Base-by-base conservation (phyloP, 2,113 vertebrate species). In the Chaenogobius annularis region DNA sequence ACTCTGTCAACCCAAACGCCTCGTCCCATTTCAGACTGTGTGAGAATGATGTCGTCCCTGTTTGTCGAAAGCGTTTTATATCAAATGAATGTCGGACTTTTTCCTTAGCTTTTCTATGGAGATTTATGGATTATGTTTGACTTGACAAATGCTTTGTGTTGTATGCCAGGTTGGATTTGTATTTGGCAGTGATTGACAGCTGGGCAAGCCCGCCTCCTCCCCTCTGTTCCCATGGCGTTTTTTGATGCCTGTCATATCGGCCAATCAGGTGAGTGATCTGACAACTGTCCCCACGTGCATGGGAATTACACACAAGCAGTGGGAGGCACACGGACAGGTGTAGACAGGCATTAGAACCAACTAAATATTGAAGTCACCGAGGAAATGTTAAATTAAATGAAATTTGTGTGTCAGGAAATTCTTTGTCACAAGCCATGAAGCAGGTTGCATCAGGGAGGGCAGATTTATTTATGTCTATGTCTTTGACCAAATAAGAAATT, bases 1-100 rank as follows among this genome's bases (percentile, higher is more conserved):
- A 97, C 95, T 93, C 93, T 98, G 96, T 98, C 96, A 98, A 93
- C 93, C 92, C 90, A 93, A 91, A 86, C 80, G 93, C 91, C 26
- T 85, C 87, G 86, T 91, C 87, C 80, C 78, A 81, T 84, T 67
- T 66, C 71, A 89, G 89, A 90, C 84, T 77, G 83, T 63, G 77
- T 69, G 74, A 59, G 47, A 73, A 72, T 65, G 72, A 74, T 62
- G 61, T 68, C 64, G 50, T 74, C 22, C 61, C n/a, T 58, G 31
- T 23, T 54, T 73, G 58, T 77, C 31, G 58, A 14, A 69, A 72
- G 69, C 9, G 61, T 80, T 69, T 70, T 61, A 61, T 68, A 66
- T 58, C 55, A 26, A 77, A n/a, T 61, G 69, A 68, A 75, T 75
- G 72, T 71, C 56, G 78, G 67, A 65, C 78, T 74, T 70, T 23